Evolutionary conservation across 2,888 invertebrate species (phyloP).

Genomic region (Caenorhabditis doughertyi): DNA sequence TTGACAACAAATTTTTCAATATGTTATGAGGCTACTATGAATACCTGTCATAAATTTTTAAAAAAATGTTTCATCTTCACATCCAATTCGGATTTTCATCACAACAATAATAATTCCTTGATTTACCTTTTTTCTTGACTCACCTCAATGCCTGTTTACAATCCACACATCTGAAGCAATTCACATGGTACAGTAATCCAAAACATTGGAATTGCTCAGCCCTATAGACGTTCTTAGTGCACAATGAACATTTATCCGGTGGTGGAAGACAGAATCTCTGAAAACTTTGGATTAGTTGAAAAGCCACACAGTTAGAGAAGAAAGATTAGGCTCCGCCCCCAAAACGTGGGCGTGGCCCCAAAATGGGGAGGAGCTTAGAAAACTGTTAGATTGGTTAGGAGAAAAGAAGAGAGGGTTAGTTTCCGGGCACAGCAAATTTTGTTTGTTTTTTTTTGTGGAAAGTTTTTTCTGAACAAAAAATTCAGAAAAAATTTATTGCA

Average conservation of each 20-base stretch:
- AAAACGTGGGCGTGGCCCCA: too few species aligned
- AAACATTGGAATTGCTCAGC: slow-evolving; percentile 77
- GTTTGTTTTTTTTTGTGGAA: background rate
- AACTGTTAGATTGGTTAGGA: background rate
- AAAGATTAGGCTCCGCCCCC: background rate
- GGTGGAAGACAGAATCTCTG: slow-evolving; percentile 71
- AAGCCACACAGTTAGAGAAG: slow-evolving; percentile 16
- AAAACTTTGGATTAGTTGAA: slow-evolving; percentile 39
- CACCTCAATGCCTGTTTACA: slow-evolving; percentile 75
- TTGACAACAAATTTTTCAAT: too few species aligned
- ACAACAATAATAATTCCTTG: background rate
- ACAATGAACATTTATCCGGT: slow-evolving; percentile 70
- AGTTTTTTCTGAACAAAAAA: background rate
- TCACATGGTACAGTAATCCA: slow-evolving; percentile 71
- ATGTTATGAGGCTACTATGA: too few species aligned
- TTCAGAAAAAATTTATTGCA: slow-evolving; percentile 16
- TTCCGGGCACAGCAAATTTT: slow-evolving; percentile 54
- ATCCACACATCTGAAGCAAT: slow-evolving; percentile 74
- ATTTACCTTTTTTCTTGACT: background rate
- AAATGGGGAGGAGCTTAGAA: background rate
- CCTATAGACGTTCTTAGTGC: slow-evolving; percentile 71
- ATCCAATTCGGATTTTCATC: too few species aligned
- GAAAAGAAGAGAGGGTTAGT: slow-evolving; percentile 24
- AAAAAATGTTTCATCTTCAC: too few species aligned
- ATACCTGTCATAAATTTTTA: too few species aligned